Conservation (phyloP, 2,888 invertebrate species). For the Adineta ricciae region DNA sequence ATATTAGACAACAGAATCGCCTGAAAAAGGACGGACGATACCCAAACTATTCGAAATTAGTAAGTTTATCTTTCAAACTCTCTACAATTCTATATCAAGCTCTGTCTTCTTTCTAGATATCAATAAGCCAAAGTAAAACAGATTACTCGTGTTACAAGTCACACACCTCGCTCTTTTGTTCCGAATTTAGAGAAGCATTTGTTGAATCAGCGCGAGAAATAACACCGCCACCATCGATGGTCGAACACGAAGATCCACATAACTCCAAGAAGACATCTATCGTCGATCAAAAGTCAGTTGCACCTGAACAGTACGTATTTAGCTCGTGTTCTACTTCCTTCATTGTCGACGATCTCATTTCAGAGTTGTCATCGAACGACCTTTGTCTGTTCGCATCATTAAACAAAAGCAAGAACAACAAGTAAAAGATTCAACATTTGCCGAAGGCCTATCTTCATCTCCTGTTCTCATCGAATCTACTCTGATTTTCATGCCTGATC, state of each 20-base stretch:
- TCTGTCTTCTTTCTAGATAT: neutral
- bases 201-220: neutral
- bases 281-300: neutral
- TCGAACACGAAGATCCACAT: neutral
- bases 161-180: neutral
- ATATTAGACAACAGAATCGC: neutral
- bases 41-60: neutral
- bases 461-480: constrained; percentile 7
- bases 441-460: neutral
- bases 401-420: constrained; percentile 18
- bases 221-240: neutral
- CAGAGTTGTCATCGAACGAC: neutral
- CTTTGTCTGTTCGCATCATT: neutral
- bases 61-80: neutral
- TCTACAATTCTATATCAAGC: neutral
- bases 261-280: too few relatives aligned
- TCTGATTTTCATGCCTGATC: neutral
- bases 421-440: neutral
- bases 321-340: too few relatives aligned
- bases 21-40: neutral
- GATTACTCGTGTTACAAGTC: too few relatives aligned
- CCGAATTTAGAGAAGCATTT: neutral
- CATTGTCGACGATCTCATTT: neutral
- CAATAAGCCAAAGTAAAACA: neutral
- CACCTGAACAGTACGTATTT: neutral